Evolutionary conservation across 2,888 invertebrate species (phyloP).

Genomic region (Drosophila incognita): DNA sequence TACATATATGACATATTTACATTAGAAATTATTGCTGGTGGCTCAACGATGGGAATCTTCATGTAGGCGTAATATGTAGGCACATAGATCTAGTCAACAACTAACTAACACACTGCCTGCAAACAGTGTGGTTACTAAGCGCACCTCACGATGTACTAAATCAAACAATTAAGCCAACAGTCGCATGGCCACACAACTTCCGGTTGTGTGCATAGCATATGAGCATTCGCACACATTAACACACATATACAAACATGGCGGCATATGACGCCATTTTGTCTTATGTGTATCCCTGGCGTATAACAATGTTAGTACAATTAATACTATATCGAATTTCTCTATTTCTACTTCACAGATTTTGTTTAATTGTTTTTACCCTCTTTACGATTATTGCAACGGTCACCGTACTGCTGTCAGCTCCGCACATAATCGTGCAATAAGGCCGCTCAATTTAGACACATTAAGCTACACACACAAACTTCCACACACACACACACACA

Average conservation of each 20-base stretch:
- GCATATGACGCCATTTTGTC: slow-evolving; percentile 52
- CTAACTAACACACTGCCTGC: slow-evolving; percentile 21
- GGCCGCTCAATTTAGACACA: slow-evolving; percentile 63
- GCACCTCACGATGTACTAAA: slow-evolving; percentile 38
- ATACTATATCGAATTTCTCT: slow-evolving; percentile 2
- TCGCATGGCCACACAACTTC: slow-evolving; percentile 60
- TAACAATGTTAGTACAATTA: slow-evolving; percentile 12
- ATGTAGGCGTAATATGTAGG: not conserved
- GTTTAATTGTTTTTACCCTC: slow-evolving; percentile 97
- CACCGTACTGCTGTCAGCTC: slow-evolving; percentile 95
- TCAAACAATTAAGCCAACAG: slow-evolving; percentile 71
- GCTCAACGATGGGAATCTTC: not conserved
- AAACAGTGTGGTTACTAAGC: slow-evolving; percentile 35
- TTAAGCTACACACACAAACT: slow-evolving; percentile 53
- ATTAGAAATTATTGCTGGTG: not conserved
- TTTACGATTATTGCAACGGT: slow-evolving; percentile 97
- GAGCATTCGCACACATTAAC: slow-evolving; percentile 5
- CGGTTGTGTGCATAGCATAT: slow-evolving; percentile 54
- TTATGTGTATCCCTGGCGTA: not conserved
- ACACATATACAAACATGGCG: slow-evolving; percentile 41
- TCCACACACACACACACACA: slow-evolving; percentile 17
- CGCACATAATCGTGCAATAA: slow-evolving; percentile 97
- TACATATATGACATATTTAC: not conserved
- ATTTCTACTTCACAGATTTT: slow-evolving; percentile 88
- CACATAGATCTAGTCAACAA: slow-evolving; percentile 25